These are phyloP conservation scores for Eumaeus atala DNA, from an alignment of 1,140 invertebrate species.

Conservation along the genomic window DNA sequence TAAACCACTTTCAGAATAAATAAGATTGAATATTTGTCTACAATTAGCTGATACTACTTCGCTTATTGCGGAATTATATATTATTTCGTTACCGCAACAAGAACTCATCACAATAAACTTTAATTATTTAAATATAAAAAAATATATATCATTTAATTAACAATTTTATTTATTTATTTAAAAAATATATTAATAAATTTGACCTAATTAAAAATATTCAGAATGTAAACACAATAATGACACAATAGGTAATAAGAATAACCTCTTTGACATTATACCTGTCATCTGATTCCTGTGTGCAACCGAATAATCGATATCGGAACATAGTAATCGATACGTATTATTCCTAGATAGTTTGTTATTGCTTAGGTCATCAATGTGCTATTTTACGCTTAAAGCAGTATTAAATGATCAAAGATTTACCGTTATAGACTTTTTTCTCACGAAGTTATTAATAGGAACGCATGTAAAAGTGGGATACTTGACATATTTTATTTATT, in stretches of 20 bases:
- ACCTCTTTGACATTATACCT: slow-evolving; percentile 5
- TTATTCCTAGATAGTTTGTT: too few relatives aligned
- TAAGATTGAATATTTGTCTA: slow-evolving; percentile 45
- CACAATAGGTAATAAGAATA: slow-evolving; percentile 24
- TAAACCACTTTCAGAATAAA: slow-evolving; percentile 34
- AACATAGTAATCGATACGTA: too few relatives aligned
- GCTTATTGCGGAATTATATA: slow-evolving; percentile 50
- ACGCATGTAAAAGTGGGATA: too few relatives aligned
- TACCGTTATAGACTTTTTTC: too few relatives aligned
- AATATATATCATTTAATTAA: slow-evolving; percentile 7
- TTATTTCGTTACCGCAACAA: slow-evolving; percentile 62
- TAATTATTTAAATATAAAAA: slow-evolving; percentile 21
- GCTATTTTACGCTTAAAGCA: too few relatives aligned
- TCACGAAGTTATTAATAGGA: too few relatives aligned
- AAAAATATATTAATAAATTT: slow-evolving; percentile 36
- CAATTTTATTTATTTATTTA: not conserved
- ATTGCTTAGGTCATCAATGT: too few relatives aligned
- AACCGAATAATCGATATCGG: too few relatives aligned
- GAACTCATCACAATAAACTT: slow-evolving; percentile 54
- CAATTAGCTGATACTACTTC: slow-evolving; percentile 54
- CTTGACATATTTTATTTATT: too few relatives aligned
- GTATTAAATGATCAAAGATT: too few relatives aligned
- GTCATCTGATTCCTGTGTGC: too few relatives aligned
- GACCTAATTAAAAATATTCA: slow-evolving; percentile 39
- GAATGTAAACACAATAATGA: slow-evolving; percentile 57